Percentiles rank a stretch among this genome's conserved stretches.
Conservation (phyloP, 1,140 invertebrate genomes). For the Caenorhabditis remanei region DNA sequence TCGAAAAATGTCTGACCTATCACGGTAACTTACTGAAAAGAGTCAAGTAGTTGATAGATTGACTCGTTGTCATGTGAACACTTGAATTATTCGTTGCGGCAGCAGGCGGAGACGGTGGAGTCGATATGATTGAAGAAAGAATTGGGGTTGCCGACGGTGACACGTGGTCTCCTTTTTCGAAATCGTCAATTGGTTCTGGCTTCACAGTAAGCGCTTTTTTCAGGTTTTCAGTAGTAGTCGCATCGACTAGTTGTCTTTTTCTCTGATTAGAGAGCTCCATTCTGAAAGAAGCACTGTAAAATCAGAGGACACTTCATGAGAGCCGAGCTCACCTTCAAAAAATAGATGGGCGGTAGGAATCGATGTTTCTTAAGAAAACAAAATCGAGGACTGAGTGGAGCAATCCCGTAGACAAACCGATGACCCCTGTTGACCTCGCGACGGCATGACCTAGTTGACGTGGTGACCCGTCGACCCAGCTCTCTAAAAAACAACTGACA, state of each 20-base stretch:
- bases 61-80: not conserved
- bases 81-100: not conserved
- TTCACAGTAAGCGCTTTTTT: not conserved
- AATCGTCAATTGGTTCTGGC: not conserved
- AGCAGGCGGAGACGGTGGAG: not conserved
- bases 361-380: not conserved
- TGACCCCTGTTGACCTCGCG: conserved; percentile 26
- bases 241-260: not conserved
- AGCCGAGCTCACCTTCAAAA: not conserved
- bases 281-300: not conserved
- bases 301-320: not conserved
- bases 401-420: not conserved
- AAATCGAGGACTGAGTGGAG: conserved; percentile 3
- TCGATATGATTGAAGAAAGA: conserved; percentile 12
- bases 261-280: conserved; percentile 2
- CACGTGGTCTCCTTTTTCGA: not conserved
- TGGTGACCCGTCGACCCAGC: conserved; percentile 29
- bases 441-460: conserved; percentile 42
- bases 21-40: conserved; percentile 14
- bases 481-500: not conserved
- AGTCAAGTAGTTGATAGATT: not conserved
- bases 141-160: not conserved
- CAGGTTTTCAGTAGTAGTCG: too few species aligned
- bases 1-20: too few species aligned
- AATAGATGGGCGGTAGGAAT: not conserved